A percentile compares a stretch with the other conserved stretches of the same genome.
Conservation (phyloP, 2,797 vertebrate genomes). For the Syndactyla subalaris region DNA sequence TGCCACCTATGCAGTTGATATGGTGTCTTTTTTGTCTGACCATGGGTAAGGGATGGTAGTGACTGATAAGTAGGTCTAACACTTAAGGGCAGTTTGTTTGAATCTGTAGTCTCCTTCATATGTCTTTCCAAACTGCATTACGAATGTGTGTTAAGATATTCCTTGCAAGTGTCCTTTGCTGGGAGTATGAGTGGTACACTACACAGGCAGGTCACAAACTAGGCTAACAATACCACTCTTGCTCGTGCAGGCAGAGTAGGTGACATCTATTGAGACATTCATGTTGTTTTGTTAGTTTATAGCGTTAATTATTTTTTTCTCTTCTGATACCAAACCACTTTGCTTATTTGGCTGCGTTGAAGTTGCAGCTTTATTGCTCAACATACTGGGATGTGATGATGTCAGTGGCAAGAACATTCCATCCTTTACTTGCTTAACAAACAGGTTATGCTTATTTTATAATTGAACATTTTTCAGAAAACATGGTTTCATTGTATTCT, state of each 20-base stretch:
- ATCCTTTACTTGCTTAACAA: not conserved
- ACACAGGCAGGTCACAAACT: not conserved
- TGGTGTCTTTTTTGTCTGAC: not conserved
- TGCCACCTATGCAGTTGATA: not conserved
- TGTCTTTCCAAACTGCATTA: not conserved
- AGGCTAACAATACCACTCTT: not conserved
- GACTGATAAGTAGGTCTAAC: not conserved
- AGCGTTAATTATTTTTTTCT: not conserved
- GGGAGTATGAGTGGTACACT: not conserved
- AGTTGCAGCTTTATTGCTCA: conserved; percentile 10
- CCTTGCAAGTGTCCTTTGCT: not conserved
- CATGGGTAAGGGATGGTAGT: not conserved
- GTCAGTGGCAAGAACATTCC: not conserved
- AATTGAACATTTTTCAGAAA: not conserved
- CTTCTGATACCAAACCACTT: not conserved
- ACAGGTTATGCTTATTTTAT: not conserved
- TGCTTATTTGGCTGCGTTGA: not conserved
- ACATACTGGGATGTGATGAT: not conserved
- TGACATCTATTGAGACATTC: not conserved
- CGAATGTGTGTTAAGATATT: not conserved
- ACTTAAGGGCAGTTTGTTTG: not conserved
- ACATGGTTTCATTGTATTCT: not conserved
- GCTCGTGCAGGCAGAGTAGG: not conserved
- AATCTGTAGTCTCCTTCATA: not conserved
- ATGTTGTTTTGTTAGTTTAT: not conserved